Percentiles rank a stretch among this genome's conserved stretches.
Evolutionary conservation across 1,140 invertebrate genomes (phyloP).

Genomic region (Triops cancriformis): DNA sequence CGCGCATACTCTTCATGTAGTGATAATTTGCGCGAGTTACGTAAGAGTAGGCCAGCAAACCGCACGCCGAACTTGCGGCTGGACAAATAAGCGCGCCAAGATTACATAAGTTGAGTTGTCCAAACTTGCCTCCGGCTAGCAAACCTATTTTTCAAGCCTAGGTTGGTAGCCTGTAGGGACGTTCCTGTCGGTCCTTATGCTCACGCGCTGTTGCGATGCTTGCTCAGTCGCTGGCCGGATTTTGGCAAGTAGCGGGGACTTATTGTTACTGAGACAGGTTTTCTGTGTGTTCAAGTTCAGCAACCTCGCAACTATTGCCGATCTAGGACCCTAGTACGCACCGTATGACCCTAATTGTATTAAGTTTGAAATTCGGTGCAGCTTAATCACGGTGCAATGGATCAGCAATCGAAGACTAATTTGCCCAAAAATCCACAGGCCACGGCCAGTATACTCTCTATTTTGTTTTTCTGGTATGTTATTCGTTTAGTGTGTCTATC

Average conservation of each 20-base stretch:
- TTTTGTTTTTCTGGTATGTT: slow-evolving; percentile 19
- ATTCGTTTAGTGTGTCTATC: not conserved
- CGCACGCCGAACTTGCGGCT: too few relatives aligned
- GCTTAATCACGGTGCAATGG: not conserved
- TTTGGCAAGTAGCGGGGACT: not conserved
- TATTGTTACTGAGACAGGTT: not conserved
- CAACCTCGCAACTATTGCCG: not conserved
- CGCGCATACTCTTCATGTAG: too few relatives aligned
- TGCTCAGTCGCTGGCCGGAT: not conserved
- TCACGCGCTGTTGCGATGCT: not conserved
- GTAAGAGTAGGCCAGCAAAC: too few relatives aligned
- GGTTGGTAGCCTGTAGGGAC: not conserved
- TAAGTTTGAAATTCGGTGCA: not conserved
- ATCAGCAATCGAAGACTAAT: not conserved
- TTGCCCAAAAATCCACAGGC: slow-evolving; percentile 7
- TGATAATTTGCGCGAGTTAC: too few relatives aligned
- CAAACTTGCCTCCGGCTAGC: not conserved
- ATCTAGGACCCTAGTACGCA: not conserved
- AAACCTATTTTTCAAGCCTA: not conserved
- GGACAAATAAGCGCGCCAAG: not conserved
- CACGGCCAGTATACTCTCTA: not conserved
- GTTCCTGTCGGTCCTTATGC: not conserved
- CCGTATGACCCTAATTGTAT: not conserved
- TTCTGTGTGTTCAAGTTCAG: not conserved
- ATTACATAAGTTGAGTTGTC: not conserved